Evolutionary conservation across 1,140 invertebrate species (phyloP), one percentile per base, ranked within the genome.

Genomic region (Bombus picipes): DNA sequence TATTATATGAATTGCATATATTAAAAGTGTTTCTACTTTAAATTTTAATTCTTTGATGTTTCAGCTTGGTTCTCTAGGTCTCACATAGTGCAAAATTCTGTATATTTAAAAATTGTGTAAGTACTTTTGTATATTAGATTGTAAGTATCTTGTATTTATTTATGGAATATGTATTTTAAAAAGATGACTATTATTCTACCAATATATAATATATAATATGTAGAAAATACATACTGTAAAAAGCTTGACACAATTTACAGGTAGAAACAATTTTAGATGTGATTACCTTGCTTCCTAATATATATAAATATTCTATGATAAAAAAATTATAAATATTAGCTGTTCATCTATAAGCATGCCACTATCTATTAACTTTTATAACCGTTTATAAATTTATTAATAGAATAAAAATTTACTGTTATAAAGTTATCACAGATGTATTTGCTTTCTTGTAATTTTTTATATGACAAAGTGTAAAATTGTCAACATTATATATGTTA

Each of bases 61-160:
- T 89, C 87, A 95, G 95, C 91, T 95, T 73, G 95, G 95, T 80
- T 95, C 94, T 34, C 90, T 95, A 37, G 92, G 93, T 59, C 87
- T 93, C 15, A 66, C 91, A 57, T 93, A 92, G 79, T 83, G 34
- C 59, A 73, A 87, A 73, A 74, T 81, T 71, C 71, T 80, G 62
- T 88, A 88, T 59, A 74, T 68, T 75, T 83, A 83, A 74, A 71
- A 74, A 78, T 57, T 78, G 47, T 79, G 71, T 81, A 90, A 84
- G 47, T 80, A 70, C 65, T 87, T 84, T 85, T 87, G 80, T 87
- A 87, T 82, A 88, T 90, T 82, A 86, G 53, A 59, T 71, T 84
- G 53, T 85, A 85, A 83, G 78, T 73, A 75, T 66, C 18, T 43
- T 89, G 72, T 80, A 79, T 75, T 88, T 89, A 81, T 81, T 86